Base-by-base conservation (phyloP, 2,888 invertebrate genomes). In the Tenthredo livida region DNA sequence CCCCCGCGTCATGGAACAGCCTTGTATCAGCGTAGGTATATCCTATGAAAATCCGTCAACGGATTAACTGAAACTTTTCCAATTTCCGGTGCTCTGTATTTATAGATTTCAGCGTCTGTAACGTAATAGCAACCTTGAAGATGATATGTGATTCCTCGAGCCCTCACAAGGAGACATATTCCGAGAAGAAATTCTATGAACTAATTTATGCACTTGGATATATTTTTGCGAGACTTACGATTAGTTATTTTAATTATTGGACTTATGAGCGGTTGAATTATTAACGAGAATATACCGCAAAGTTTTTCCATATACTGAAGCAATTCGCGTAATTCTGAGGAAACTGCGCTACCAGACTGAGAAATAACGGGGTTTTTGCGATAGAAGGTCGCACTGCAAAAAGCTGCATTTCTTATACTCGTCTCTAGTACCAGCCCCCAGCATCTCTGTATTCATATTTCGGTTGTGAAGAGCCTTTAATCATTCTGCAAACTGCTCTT, bases 41-140 rank as follows among this genome's bases (percentile, higher is more conserved):
- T n/a, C 25, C 77, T n/a, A 25, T 15, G 50, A 54, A 54, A 77
- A 50, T 29, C 33, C 77, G 77, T 50, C 77, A 50, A 47, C 50
- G 54, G 50, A 77, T 85, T 83, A 84, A 83, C 86, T 82, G 72
- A 89, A 91, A 90, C 89, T 90, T 90, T 91, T 90, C 89, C 91
- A 91, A 91, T 91, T 91, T 90, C 88, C 88, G 86, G 85, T 86
- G 87, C 87, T 88, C 88, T 85, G 89, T 91, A 91, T 91, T 91
- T 91, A 91, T 91, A 90, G 90, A 89, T 72, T 87, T 87, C 83
- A 85, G 43, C 37, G 61, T n/a, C 37, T 84, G 12, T 21, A 43
- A 50, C 29, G 17, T 33, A 7, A 33, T 7, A 15, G 67, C 21
- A 25, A 83, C 61, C 67, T 85, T 58, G 40, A 21, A 29, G 25